A percentile compares a stretch with the other conserved stretches of the same genome.
Evolutionary conservation across 2,113 vertebrate genomes (phyloP).

Genomic region (Micronycteris hirsuta): DNA sequence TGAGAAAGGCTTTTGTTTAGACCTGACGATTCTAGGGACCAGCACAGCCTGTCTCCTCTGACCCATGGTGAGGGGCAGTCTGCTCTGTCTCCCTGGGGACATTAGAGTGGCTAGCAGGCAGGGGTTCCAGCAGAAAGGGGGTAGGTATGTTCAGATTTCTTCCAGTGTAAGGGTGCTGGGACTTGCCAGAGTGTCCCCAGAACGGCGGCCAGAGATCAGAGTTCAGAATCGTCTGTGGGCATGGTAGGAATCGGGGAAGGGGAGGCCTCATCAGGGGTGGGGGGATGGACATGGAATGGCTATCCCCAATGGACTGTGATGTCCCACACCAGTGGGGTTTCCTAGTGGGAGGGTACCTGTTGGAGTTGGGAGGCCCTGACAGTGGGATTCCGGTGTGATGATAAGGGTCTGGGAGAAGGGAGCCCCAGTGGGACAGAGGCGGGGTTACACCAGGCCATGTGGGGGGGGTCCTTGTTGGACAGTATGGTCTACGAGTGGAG

Average conservation of each 20-base stretch:
- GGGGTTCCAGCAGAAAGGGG: background rate
- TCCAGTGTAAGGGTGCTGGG: too few relatives aligned
- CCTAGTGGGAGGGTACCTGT: background rate
- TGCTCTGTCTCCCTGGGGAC: background rate
- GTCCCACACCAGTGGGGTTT: background rate
- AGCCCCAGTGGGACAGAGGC: background rate
- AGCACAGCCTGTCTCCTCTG: background rate
- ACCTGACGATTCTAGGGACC: too few relatives aligned
- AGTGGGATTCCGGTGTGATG: background rate
- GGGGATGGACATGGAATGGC: background rate
- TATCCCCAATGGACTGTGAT: background rate
- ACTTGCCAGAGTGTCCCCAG: background rate
- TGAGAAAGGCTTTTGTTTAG: background rate
- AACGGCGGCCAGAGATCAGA: background rate
- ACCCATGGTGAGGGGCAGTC: too few relatives aligned
- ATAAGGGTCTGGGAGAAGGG: background rate
- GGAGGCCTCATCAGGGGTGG: too few relatives aligned
- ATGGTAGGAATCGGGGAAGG: rapidly evolving
- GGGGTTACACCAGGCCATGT: background rate
- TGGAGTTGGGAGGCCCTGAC: background rate
- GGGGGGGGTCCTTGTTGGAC: background rate
- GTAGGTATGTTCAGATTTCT: background rate
- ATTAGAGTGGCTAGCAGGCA: background rate
- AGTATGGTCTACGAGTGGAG: background rate
- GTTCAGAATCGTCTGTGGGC: background rate